Evolutionary conservation across 2,888 invertebrate genomes (phyloP).

Genomic region (Podotricha telesiphe): DNA sequence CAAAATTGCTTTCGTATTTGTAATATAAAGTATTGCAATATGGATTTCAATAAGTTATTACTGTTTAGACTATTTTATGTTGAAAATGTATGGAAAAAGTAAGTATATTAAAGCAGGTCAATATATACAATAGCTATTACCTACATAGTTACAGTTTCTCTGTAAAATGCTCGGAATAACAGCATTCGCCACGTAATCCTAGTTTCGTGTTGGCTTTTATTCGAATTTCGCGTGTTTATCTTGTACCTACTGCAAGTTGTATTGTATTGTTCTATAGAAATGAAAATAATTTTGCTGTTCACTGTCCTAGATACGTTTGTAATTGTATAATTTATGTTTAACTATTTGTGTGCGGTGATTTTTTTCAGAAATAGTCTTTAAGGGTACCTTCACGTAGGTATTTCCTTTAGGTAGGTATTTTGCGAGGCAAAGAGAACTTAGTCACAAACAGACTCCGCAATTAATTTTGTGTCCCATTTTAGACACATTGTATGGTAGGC

Average conservation of each 20-base stretch:
- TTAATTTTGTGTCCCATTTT: not conserved
- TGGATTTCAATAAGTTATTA: too few species aligned
- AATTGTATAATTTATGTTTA: slow-evolving; percentile 20
- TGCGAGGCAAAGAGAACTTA: not conserved
- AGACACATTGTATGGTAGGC: not conserved
- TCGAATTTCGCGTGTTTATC: slow-evolving; percentile 75
- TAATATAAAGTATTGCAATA: too few species aligned
- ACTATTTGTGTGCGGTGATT: not conserved
- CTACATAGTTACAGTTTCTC: slow-evolving; percentile 49
- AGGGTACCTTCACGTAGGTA: too few species aligned
- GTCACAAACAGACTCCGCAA: not conserved
- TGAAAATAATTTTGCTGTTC: slow-evolving; percentile 56
- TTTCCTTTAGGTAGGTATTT: too few species aligned
- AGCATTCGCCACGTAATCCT: slow-evolving; percentile 67
- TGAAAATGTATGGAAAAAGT: not conserved
- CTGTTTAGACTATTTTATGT: too few species aligned
- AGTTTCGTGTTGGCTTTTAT: slow-evolving; percentile 68
- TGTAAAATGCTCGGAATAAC: slow-evolving; percentile 55
- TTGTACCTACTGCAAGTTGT: slow-evolving; percentile 67
- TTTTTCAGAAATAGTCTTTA: not conserved
- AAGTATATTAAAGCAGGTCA: not conserved
- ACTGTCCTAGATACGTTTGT: slow-evolving; percentile 32
- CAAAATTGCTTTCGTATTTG: too few species aligned
- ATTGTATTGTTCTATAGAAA: slow-evolving; percentile 67
- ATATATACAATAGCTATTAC: not conserved